Evolutionary conservation across 2,888 invertebrate species (phyloP).

Genomic region (Urechis unicinctus): DNA sequence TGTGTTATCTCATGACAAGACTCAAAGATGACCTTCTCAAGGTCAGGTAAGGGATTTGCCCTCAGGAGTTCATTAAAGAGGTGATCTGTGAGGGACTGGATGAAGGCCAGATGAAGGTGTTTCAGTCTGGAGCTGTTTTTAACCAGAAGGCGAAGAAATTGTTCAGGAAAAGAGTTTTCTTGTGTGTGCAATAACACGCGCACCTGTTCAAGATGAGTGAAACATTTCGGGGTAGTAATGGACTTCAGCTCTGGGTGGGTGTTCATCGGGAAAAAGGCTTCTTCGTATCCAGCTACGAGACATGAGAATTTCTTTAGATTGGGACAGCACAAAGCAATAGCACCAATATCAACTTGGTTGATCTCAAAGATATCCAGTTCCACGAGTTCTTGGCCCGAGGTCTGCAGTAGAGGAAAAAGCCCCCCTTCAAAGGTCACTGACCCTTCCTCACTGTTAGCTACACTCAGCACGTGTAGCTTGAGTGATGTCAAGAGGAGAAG

Average conservation of each 20-base stretch:
- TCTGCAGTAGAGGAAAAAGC: conserved; percentile 17
- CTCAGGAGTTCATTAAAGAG: neutral
- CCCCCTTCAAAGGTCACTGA: conserved; percentile 21
- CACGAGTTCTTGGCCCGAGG: conserved; percentile 9
- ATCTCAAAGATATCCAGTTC: conserved; percentile 16
- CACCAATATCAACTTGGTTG: conserved; percentile 15
- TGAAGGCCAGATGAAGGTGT: neutral
- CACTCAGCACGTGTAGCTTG: conserved; percentile 10
- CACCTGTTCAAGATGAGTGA: neutral
- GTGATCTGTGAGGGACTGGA: neutral
- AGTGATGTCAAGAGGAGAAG: conserved; percentile 10
- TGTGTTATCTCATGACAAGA: neutral
- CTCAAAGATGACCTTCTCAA: neutral
- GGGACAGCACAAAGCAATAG: conserved; percentile 17
- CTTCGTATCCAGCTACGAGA: conserved; percentile 1
- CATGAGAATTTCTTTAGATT: conserved; percentile 13
- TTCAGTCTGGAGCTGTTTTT: neutral
- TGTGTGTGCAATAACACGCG: neutral
- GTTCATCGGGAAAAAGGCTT: neutral
- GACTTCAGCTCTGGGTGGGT: conserved; percentile 4
- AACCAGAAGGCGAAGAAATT: neutral
- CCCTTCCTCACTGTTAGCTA: conserved; percentile 14
- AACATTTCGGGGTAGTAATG: neutral
- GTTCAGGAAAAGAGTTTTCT: conserved; percentile 1
- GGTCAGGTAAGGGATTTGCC: neutral